Conservation (phyloP, 2,888 invertebrate genomes). For the Operophtera brumata region DNA sequence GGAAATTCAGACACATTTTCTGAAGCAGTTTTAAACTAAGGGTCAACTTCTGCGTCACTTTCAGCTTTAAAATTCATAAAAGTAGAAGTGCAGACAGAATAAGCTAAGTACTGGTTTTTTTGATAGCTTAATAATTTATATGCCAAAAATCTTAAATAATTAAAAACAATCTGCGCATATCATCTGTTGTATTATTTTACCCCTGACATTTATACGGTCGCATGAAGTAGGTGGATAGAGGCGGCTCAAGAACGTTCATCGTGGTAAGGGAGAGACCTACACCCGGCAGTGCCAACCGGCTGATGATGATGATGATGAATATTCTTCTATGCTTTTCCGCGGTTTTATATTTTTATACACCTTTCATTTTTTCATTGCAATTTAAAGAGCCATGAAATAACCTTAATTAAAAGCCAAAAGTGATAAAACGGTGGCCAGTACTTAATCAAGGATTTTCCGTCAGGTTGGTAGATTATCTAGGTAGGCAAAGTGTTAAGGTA, state of each 20-base stretch:
- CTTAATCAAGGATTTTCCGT: constrained; percentile 34
- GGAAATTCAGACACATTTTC: neutral
- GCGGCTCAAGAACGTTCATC: too few species aligned
- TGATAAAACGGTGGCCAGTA: constrained; percentile 26
- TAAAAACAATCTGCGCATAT: too few species aligned
- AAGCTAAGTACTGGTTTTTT: too few species aligned
- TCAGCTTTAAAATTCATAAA: neutral
- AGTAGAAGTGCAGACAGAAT: neutral
- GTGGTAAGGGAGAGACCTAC: too few species aligned
- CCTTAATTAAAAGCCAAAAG: constrained; percentile 32
- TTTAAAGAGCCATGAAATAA: constrained; percentile 20
- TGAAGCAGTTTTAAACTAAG: neutral
- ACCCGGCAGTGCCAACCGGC: too few species aligned
- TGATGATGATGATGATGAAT: too few species aligned
- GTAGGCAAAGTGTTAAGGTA: constrained; percentile 2
- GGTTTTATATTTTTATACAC: neutral
- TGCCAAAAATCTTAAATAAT: too few species aligned
- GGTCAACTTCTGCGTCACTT: neutral
- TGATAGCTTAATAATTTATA: too few species aligned
- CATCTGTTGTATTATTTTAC: too few species aligned
- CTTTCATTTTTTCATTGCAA: constrained; percentile 9
- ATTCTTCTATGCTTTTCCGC: neutral
- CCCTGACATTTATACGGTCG: too few species aligned
- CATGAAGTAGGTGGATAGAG: too few species aligned
- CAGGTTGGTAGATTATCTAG: constrained; percentile 17